phyloP scores from a whole-genome alignment of 2,888 invertebrate genomes.

The Anagyrus pseudococci region DNA sequence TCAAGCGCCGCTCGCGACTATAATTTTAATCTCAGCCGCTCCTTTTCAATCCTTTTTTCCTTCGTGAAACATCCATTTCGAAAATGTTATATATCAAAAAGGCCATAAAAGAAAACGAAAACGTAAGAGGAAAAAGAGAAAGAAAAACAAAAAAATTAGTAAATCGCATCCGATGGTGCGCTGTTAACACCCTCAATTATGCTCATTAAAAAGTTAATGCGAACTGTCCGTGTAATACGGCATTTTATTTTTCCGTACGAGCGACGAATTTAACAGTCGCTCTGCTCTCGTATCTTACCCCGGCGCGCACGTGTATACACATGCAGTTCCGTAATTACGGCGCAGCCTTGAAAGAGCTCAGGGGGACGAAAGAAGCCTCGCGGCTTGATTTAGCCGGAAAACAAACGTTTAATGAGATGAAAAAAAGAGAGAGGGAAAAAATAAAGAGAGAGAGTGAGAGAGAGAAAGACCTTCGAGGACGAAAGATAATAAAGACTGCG shows the following conservation, averaged over 20 bases:
- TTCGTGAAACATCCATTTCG: conserved; percentile 13
- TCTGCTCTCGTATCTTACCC: neutral
- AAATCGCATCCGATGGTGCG: conserved; percentile 13
- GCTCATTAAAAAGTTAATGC: conserved; percentile 26
- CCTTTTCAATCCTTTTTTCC: no score
- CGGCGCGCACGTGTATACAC: neutral
- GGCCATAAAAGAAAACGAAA: no score
- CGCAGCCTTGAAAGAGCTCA: conserved; percentile 22
- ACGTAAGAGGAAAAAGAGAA: conserved; percentile 9
- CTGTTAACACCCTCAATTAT: conserved; percentile 26
- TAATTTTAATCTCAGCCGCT: no score
- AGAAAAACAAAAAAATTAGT: conserved; percentile 24
- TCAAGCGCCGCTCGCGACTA: no score
- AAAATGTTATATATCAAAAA: no score
- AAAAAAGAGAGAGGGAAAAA: conserved; percentile 15
- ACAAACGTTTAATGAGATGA: conserved; percentile 26
- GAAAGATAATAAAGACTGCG: conserved; percentile 31
- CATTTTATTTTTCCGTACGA: no score
- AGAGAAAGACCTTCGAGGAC: conserved; percentile 14
- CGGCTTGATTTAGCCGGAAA: conserved; percentile 21
- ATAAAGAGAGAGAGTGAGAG: neutral
- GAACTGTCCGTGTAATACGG: no score
- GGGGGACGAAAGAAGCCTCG: neutral
- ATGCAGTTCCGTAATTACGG: conserved; percentile 18
- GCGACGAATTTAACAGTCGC: no score